Evolutionary conservation across 2,797 vertebrate species (phyloP), one percentile per base, ranked within the genome.

Genomic region (Gila robusta): DNA sequence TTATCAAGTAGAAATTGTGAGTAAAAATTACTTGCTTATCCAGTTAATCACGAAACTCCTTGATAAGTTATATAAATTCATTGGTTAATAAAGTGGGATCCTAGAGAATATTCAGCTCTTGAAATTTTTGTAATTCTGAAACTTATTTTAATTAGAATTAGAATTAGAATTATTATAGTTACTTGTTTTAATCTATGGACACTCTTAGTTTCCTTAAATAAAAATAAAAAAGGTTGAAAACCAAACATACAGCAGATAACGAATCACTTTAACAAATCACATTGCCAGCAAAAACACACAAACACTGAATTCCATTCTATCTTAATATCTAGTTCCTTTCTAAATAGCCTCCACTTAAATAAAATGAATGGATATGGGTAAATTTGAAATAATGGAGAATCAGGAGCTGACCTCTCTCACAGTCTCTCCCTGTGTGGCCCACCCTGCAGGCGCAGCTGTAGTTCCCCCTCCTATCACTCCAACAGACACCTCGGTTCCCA

Each of bases 341-440:
- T 49, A 83, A 67, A 52, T 32, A 85, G 21, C 14, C 39, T 47
- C 35, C 47, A 41, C 47, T 49, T 74, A 41, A 78, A 47, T 66
- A 23, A 62, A 56, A 84, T 39, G 14, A 56, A 56, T 81, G 72
- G n/a, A 73, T 77, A 81, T 79, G 32, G 59, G 28, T 64, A 76
- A 21, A 86, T 64, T 56, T 62, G 32, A 66, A 71, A 79, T 62
- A 49, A 72, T 72, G 52, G 5, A 44, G n/a, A 54, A 72, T 83
- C 28, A 71, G 73, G 64, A 79, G 83, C 67, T 76, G 86, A 99
- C 98, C 98, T 98, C 96, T 98, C 93, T 97, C 96, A 84, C 98
- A 99, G 95, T 96, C 96, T 91, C 96, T 97, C 92, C 98, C 98
- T 0, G 98, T 98, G 94, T 97, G 97, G 91, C 98, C 98, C 82